Base-by-base conservation (phyloP, 2,113 vertebrate genomes). In the Vidua macroura region DNA sequence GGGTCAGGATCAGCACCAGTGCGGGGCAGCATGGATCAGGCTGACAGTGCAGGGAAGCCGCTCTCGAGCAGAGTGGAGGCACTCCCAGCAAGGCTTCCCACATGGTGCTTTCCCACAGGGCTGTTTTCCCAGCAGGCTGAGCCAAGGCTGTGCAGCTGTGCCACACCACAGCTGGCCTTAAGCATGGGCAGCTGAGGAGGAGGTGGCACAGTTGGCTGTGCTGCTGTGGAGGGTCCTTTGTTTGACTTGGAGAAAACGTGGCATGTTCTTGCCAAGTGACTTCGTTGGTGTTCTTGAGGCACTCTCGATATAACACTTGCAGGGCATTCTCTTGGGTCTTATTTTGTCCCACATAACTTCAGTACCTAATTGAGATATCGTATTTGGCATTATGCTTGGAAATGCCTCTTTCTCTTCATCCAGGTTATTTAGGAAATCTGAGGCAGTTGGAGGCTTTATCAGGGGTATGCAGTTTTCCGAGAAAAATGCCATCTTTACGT, bases 11-110 rank as follows among this genome's bases (percentile, higher is more conserved):
- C 33, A 49, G 66, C 55, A 5, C 1, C 37, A 6, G 46, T 5
- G n/a, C 1, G 0, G 51, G 22, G 35, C 70, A 56, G 13, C 3
- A 0, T 5, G 49, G 44, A 49, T 33, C 9, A 0, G 52, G 21
- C 78, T 56, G 59, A 1, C 37, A 39, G 48, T 4, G 2, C 15
- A 18, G 53, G 66, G 27, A 13, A 41, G 41, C 27, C 23, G 49
- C 73, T 83, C n/a, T 37, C 0, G 0, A 20, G 60, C 1, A 0
- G 9, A 37, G 46, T 1, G 48, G 21, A 43, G 48, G 28, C 73
- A 7, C 7, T 55, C 33, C 28, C 58, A 14, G 1, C 30, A 11
- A 35, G 74, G 83, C 48, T 73, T 52, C 48, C 49, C 35, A 16
- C 64, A 0, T 0, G 11, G 21, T 1, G 7, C 72, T 87, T 88